A percentile compares a stretch with the other conserved stretches of the same genome.
phyloP scores from a whole-genome alignment of 2,888 invertebrate genomes.

The Pyrrhosoma nymphula region DNA sequence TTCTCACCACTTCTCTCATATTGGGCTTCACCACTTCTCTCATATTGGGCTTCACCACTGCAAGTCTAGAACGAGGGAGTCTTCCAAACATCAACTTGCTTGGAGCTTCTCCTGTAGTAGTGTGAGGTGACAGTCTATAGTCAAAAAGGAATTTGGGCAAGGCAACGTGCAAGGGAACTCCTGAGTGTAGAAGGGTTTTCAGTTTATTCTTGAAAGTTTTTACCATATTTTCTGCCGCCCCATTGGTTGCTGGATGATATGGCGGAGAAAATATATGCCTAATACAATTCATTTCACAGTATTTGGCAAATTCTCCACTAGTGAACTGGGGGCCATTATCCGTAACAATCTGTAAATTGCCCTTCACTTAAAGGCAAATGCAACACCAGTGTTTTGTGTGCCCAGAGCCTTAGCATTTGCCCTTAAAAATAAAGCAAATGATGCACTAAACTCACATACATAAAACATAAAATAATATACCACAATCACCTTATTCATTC shows the following conservation, averaged over 20 bases:
- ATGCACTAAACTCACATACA: no score
- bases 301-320: not conserved
- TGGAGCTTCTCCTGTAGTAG: conserved; percentile 20
- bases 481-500: no score
- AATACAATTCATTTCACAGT: not conserved
- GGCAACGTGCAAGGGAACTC: not conserved
- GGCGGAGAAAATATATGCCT: not conserved
- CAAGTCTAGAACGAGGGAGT: not conserved
- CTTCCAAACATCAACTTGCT: conserved; percentile 1
- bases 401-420: no score
- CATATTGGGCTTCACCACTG: no score
- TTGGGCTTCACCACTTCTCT: not conserved
- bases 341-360: not conserved
- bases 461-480: no score
- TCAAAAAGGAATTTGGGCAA: not conserved
- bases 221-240: not conserved
- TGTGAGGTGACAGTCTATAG: not conserved
- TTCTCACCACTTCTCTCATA: not conserved
- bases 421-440: no score
- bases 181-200: not conserved
- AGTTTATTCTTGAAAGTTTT: not conserved
- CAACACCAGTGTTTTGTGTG: no score
- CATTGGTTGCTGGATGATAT: conserved; percentile 22
- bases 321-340: conserved; percentile 9
- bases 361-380: no score